Evolutionary conservation across 2,797 vertebrate genomes (phyloP), one percentile per base, ranked within the genome.

Genomic region (Argentina silus): DNA sequence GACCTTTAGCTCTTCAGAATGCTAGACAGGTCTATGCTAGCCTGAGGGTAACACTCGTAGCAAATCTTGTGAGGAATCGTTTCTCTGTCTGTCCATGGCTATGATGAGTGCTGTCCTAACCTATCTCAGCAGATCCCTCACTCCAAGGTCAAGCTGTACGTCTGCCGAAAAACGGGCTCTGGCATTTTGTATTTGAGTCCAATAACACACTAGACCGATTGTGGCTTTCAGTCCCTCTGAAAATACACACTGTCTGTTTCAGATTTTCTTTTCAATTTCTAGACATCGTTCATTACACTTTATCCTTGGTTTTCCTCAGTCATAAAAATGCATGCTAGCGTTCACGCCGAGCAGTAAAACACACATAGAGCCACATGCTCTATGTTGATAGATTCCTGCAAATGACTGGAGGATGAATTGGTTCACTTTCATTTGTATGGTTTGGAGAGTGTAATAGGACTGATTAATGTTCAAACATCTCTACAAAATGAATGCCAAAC

Each of bases 271-370:
- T 7, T 59, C 2, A 42, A 60, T 75, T 66, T 66, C 65, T 43
- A 56, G 67, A 81, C 74, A 36, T 53, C 12, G 12, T 76, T 78
- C n/a, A 3, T 44, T 75, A 61, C 10, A 14, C 74, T 86, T 84
- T 51, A 76, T 70, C 76, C 73, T 62, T 36, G 27, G 45, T 68
- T 15, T 74, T 65, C 57, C 56, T 65, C 45, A 63, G 76, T 81
- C 53, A 73, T 85, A 76, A 83, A 83, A 84, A 85, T 82, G 78
- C 45, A 83, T 48, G 10, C 53, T 5, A 45, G 67, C 56, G 70
- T 74, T 76, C 56, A 73, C 63, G 75, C 10, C 12, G 63, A 23
- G 60, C 79, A 74, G 81, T 76, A 76, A 83, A 84, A 81, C 1
- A 36, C 27, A 19, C 80, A 15, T 44, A 17, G 69, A 59, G 63